Evolutionary conservation across 2,113 vertebrate genomes (phyloP), one percentile per base, ranked within the genome.

Genomic region (Notarius lentiginosus): DNA sequence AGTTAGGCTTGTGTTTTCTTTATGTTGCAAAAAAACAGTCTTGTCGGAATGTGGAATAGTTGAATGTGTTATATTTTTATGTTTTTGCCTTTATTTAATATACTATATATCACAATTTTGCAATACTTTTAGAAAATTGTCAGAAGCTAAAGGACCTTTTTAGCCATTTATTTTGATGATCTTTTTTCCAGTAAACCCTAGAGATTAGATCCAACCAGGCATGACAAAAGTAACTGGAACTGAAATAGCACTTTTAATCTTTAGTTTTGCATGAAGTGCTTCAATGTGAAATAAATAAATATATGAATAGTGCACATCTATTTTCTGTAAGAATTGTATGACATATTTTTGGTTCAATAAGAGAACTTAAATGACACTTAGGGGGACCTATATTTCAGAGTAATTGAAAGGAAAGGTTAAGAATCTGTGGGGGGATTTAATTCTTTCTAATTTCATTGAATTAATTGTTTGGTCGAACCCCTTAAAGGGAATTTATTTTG

Each of bases 171-270:
- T 94, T 95, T 93, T 92, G 93, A 94, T 87, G 22, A 92, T 72
- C 91, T 87, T 87, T 94, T 86, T 92, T 93, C 87, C 93, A 75
- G n/a, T 85, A 90, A 79, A 88, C 91, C 93, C 56, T 30, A 89
- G 88, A 89, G 91, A 94, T 94, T 92, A 93, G 93, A 91, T 77
- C 76, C 88, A 87, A 91, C 85, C 88, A 82, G 88, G 84, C 93
- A 93, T 91, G 68, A 84, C 27, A 92, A 92, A 86, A 94, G 93
- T 94, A 94, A 94, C 94, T 94, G 93, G 92, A 94, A 82, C 84
- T 89, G 91, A 87, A 22, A 88, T 75, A 92, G 90, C 51, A 61
- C 47, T 90, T 79, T 90, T 91, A 94, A 92, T 92, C 86, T 27
- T 66, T 17, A 58, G 22, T 63, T 24, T 24, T 63, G 60, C 20